Percentiles rank a stretch among this genome's conserved stretches.
These are phyloP conservation scores for Spizaetus ornatus DNA, from an alignment of 2,113 vertebrate species.

Conservation along the genomic window DNA sequence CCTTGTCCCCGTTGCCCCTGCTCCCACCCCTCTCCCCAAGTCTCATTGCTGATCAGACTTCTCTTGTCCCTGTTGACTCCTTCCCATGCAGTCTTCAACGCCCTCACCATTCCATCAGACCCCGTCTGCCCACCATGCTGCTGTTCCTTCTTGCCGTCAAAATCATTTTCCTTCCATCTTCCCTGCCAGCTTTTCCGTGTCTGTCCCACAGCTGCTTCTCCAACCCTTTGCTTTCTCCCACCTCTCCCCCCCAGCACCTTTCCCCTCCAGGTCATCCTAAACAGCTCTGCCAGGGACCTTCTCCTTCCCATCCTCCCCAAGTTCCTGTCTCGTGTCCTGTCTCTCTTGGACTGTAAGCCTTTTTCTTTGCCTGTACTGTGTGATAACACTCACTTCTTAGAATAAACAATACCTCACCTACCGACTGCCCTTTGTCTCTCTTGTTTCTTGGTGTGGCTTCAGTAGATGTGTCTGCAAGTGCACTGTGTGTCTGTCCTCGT, in stretches of 20 bases:
- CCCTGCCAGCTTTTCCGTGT: not conserved
- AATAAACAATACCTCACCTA: constrained; percentile 36
- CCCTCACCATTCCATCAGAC: not conserved
- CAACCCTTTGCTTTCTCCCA: not conserved
- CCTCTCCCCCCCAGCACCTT: not conserved
- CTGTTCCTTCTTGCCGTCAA: not conserved
- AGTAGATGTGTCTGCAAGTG: not conserved
- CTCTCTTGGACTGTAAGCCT: not conserved
- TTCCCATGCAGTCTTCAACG: not conserved
- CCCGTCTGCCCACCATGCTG: not conserved
- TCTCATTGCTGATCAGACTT: not conserved
- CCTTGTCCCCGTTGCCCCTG: not conserved
- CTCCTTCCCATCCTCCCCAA: not conserved
- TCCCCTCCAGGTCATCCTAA: not conserved
- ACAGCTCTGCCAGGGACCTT: not conserved
- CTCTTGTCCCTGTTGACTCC: not conserved
- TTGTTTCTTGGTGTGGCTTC: not conserved
- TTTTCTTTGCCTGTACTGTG: constrained; percentile 5
- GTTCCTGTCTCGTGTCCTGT: not conserved
- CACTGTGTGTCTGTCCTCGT: not conserved
- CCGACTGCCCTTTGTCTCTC: not conserved
- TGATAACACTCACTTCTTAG: not conserved
- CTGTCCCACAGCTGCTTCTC: not conserved
- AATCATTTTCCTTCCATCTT: not conserved
- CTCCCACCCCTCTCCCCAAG: not conserved